These are phyloP conservation scores for Solenodon paradoxus DNA, from an alignment of 2,113 vertebrate species.

Conservation along the genomic window DNA sequence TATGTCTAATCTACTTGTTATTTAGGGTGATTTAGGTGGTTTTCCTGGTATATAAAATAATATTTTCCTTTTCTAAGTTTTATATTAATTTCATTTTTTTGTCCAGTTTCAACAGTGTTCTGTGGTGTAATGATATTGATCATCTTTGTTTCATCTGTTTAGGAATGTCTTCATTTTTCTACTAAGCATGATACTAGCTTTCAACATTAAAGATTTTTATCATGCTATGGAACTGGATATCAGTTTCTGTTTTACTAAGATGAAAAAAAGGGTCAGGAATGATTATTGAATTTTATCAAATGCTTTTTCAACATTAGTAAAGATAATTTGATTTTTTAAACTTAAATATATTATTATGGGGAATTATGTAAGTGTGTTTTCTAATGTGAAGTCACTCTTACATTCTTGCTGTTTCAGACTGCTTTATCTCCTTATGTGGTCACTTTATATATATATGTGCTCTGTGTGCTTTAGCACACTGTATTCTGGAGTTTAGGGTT, in stretches of 20 bases:
- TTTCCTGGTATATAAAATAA: background rate
- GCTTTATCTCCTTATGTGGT: background rate
- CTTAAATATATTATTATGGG: background rate
- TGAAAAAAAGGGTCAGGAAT: background rate
- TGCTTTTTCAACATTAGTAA: background rate
- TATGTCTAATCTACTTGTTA: background rate
- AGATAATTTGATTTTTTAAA: background rate
- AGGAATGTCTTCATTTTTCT: background rate
- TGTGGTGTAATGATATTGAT: background rate
- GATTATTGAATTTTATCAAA: constrained; percentile 25
- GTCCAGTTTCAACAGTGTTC: background rate
- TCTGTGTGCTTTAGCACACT: background rate
- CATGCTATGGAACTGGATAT: background rate
- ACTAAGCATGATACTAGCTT: background rate
- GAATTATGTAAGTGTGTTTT: background rate
- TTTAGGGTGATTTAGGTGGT: background rate
- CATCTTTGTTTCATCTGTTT: background rate
- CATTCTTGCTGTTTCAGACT: background rate
- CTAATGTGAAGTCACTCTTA: background rate
- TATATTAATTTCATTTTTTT: background rate
- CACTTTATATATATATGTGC: background rate
- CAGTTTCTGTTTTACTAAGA: background rate
- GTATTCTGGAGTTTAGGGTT: background rate
- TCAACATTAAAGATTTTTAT: constrained; percentile 17
- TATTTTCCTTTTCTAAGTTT: background rate